Percentiles rank a stretch among this genome's conserved stretches.
phyloP scores from a whole-genome alignment of 2,888 invertebrate genomes.

The Deroplatys truncata region DNA sequence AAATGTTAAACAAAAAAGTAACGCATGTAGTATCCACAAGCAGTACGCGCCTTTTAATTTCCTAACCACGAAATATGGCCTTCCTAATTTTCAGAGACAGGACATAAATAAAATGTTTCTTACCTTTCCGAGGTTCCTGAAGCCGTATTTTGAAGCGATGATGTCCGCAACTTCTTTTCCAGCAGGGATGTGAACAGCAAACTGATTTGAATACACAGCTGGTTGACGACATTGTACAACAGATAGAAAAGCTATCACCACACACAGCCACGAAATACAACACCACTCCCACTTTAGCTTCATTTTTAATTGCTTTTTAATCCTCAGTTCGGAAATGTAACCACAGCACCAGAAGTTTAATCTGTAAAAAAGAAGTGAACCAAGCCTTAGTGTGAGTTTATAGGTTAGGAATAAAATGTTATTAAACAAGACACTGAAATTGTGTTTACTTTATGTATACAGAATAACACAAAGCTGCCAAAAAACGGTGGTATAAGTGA shows the following conservation, averaged over 20 bases:
- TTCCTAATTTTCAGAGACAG: too few species aligned
- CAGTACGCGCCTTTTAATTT: too few species aligned
- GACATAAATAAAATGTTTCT: slow-evolving; percentile 38
- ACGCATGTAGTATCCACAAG: too few species aligned
- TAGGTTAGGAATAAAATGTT: background rate
- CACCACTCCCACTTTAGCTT: slow-evolving; percentile 20
- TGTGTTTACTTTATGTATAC: too few species aligned
- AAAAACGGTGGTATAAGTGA: background rate
- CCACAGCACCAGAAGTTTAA: slow-evolving; percentile 6
- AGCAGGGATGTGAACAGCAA: slow-evolving; percentile 75
- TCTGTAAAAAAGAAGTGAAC: background rate
- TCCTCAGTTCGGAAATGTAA: background rate
- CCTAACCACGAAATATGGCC: too few species aligned
- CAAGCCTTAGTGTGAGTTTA: background rate
- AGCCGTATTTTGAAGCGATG: slow-evolving; percentile 78
- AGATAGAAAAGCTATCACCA: slow-evolving; percentile 22
- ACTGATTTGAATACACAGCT: slow-evolving; percentile 28
- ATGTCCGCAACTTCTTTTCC: slow-evolving; percentile 60
- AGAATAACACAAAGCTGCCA: background rate
- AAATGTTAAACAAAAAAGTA: too few species aligned
- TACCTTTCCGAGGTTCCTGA: slow-evolving; percentile 81
- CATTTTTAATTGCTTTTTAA: slow-evolving; percentile 12
- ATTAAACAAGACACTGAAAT: too few species aligned
- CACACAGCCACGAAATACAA: slow-evolving; percentile 18
- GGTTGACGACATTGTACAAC: slow-evolving; percentile 23